phyloP scores from a whole-genome alignment of 1,140 invertebrate species.

The Eueides isabella region DNA sequence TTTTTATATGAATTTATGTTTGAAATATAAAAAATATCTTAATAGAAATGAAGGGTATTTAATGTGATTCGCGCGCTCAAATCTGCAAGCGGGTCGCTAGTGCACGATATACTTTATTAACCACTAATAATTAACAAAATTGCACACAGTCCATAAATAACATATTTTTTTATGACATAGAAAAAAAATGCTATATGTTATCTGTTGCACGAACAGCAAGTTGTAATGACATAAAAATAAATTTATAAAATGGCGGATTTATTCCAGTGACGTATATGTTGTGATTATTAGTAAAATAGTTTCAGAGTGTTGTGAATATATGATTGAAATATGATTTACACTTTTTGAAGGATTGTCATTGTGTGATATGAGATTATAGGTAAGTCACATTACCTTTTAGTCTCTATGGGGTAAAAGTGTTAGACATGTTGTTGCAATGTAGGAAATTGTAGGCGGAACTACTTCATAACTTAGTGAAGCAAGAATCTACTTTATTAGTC shows the following conservation, averaged over 20 bases:
- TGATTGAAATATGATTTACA: slow-evolving; percentile 57
- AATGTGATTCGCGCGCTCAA: too few species aligned
- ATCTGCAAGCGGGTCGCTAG: too few species aligned
- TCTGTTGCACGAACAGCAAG: slow-evolving; percentile 5
- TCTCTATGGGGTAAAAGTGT: background rate
- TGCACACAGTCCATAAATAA: too few species aligned
- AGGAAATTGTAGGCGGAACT: slow-evolving; percentile 64
- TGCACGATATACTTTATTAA: too few species aligned
- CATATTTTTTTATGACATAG: background rate
- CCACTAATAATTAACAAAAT: too few species aligned
- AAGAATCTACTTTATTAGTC: background rate
- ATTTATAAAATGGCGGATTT: slow-evolving; percentile 76
- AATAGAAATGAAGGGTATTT: too few species aligned
- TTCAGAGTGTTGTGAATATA: slow-evolving; percentile 53
- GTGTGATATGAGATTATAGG: slow-evolving; percentile 46
- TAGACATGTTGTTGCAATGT: slow-evolving; percentile 42
- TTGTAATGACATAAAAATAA: slow-evolving; percentile 46
- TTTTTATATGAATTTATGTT: too few species aligned
- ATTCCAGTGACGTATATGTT: slow-evolving; percentile 76
- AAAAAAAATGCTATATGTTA: background rate
- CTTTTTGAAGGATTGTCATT: slow-evolving; percentile 41
- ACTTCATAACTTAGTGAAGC: slow-evolving; percentile 31
- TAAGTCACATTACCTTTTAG: slow-evolving; percentile 42
- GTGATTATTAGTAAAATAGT: slow-evolving; percentile 62
- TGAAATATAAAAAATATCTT: too few species aligned